Base-by-base conservation (phyloP, 92 coral and sea anemone genomes). In the Epizoanthus fatuus region DNA sequence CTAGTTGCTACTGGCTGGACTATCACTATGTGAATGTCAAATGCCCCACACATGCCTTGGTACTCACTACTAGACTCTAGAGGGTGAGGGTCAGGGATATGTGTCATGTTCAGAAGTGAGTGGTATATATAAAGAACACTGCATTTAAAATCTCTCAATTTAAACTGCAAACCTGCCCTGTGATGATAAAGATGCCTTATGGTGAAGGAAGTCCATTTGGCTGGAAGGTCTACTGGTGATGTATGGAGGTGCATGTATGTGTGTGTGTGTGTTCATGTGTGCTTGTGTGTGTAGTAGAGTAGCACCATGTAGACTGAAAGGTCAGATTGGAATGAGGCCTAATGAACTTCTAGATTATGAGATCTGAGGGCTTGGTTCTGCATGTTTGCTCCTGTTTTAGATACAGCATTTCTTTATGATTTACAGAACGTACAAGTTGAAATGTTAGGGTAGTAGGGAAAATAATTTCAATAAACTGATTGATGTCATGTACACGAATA, bases 291-390 rank as follows among this genome's bases (percentile, higher is more conserved):
- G 90, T 82, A 82, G 81, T 8, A 84, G 87, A 82, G 86, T 90
- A 66, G 84, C 76, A 72, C 81, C 58, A 84, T 15, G 60, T 52
- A 80, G 84, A 86, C 84, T 85, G 89, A 80, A 93, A 80, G 90
- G 87, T 79, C 86, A 54, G 92, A 73, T 63, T 66, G 74, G 98
- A 92, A 66, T 85, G 88, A 65, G 98, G 91, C 97, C 99, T 72
- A 12, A 63, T 97, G 99, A 95, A 89, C 96, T 81, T 78, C 77
- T 60, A 95, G 96, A 97, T 93, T 97, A 95, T 97, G 97, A 93
- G 99, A 97, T 93, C 98, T 95, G 99, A 97, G 99, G 98, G 99
- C 97, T 44, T 77, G 70, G 82, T 20, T 32, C 7, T 29, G 16
- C 49, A 44, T 44, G 49, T 44, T 44, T 44, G 9, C 8, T 44